phyloP scores from a whole-genome alignment of 1,140 invertebrate species.

The Hyphantria cunea region DNA sequence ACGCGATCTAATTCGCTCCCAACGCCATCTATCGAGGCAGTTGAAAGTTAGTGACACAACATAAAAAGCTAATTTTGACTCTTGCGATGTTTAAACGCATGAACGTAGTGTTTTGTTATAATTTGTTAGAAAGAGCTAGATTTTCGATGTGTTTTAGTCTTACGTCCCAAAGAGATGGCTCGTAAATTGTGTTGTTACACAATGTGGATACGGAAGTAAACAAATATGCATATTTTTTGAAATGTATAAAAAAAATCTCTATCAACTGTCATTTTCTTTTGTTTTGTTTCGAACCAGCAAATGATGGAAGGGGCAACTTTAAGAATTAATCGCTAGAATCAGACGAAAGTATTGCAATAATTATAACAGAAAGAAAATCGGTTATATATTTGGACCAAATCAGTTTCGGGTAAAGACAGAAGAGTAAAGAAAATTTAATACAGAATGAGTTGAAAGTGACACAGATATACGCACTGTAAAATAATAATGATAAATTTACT shows the following conservation, averaged over 20 bases:
- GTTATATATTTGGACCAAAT: too few relatives aligned
- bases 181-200: slow-evolving; percentile 67
- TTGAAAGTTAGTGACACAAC: too few relatives aligned
- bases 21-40: too few relatives aligned
- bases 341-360: too few relatives aligned
- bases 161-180: slow-evolving; percentile 47
- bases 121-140: slow-evolving; percentile 72
- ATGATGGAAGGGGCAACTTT: too few relatives aligned
- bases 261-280: slow-evolving; percentile 31
- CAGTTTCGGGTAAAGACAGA: too few relatives aligned
- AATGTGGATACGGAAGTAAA: slow-evolving; percentile 38
- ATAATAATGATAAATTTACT: too few relatives aligned
- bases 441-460: too few relatives aligned
- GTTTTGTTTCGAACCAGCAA: slow-evolving; percentile 16
- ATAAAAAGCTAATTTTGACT: background rate
- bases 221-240: slow-evolving; percentile 73
- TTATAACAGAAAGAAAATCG: too few relatives aligned
- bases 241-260: slow-evolving; percentile 66
- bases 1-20: too few relatives aligned
- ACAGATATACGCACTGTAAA: background rate
- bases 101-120: slow-evolving; percentile 42
- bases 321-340: too few relatives aligned
- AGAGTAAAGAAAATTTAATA: too few relatives aligned
- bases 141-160: slow-evolving; percentile 70
- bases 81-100: slow-evolving; percentile 12